A percentile compares a stretch with the other conserved stretches of the same genome.
Conservation (phyloP, 1,140 invertebrate species). For the Drosophila jambulina region DNA sequence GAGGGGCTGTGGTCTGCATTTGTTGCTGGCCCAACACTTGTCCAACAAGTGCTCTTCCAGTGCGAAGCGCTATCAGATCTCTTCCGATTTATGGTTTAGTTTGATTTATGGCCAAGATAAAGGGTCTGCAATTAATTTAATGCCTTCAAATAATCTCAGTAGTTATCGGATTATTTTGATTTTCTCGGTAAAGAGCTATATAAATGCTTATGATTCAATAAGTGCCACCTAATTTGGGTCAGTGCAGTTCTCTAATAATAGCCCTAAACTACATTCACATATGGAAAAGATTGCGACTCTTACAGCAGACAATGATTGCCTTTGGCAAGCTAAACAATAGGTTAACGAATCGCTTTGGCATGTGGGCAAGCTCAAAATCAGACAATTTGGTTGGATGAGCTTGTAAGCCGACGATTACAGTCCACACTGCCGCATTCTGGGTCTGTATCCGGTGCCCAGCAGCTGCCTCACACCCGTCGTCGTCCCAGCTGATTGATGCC, state of each 20-base stretch:
- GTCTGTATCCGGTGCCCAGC: slow-evolving; percentile 2
- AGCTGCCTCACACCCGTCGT: slow-evolving; percentile 5
- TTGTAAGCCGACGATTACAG: slow-evolving; percentile 39
- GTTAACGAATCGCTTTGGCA: neutral
- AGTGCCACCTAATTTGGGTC: neutral
- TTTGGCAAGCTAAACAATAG: slow-evolving; percentile 6
- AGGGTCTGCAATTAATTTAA: neutral
- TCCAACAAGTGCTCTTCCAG: slow-evolving; percentile 25
- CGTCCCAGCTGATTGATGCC: slow-evolving; percentile 20
- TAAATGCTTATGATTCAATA: neutral
- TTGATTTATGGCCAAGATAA: slow-evolving; percentile 4
- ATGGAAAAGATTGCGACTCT: neutral
- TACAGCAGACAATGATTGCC: too few species aligned
- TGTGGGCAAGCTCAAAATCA: neutral
- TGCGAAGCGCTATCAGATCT: slow-evolving; percentile 3
- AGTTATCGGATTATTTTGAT: neutral
- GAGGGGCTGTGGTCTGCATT: neutral
- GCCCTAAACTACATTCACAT: neutral
- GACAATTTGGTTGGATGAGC: slow-evolving; percentile 41
- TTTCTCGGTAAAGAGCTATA: neutral
- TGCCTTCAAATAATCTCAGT: neutral
- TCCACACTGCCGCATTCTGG: slow-evolving; percentile 15
- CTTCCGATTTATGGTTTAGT: neutral
- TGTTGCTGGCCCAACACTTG: slow-evolving; percentile 7
- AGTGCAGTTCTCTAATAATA: neutral